Base-by-base conservation (phyloP, 2,888 invertebrate species). In the Vandiemenella viatica region DNA sequence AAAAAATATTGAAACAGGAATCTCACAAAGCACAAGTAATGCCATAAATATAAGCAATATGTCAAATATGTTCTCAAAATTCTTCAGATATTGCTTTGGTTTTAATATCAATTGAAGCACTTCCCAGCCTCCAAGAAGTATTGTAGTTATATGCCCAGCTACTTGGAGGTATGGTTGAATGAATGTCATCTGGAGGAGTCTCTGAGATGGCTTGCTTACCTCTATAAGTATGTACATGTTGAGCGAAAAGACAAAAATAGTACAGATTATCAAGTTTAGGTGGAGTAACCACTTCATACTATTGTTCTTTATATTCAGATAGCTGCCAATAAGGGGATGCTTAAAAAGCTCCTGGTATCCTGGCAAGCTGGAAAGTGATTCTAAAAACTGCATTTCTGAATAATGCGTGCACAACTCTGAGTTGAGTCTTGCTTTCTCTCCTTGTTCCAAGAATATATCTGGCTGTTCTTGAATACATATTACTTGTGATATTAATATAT, bases 241-340 rank as follows among this genome's bases (percentile, higher is more conserved):
- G 10, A 45, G 18, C n/a, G 37, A 18, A 13, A 37, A 13, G 8
- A 45, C 37, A 45, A 18, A 45, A 18, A 37, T 5, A 16, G 4
- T n/a, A 23, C 16, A 43, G 13, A 43, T n/a, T 8, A 21, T 22
- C 15, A 43, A 21, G 23, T 43, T 43, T 8, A 43, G 16, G 16
- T n/a, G 15, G 23, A 5, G 23, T 7, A 16, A 13, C 10, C 13
- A 15, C 13, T 16, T 13, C 8, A 43, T 23, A n/a, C 23, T 19
- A 15, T 15, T 7, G 22, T 23, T 22, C 13, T 45, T 45, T 10
- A 45, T 10, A 3, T 4, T 10, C 7, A 45, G 32, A n/a, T 37
- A 45, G 20, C 45, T 45, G 26, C 18, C 18, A n/a, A 45, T 37
- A 37, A 45, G n/a, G 4, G 45, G 45, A 37, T 45, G 45, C 13